These are phyloP conservation scores for Blastobasis lacticolella DNA, from an alignment of 2,888 invertebrate species.

Conservation along the genomic window DNA sequence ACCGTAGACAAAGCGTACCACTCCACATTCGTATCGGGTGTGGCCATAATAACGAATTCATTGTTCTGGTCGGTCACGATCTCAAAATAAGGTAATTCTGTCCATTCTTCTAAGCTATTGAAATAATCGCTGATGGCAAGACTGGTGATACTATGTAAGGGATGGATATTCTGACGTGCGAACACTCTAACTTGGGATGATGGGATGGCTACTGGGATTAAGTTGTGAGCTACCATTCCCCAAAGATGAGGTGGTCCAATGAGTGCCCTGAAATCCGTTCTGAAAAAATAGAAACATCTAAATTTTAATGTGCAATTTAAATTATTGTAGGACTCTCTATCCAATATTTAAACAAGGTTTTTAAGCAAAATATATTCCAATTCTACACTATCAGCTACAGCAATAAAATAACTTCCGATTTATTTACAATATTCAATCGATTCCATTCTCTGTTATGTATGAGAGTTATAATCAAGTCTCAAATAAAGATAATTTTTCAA, in stretches of 20 bases:
- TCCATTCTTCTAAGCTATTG: conserved; percentile 44
- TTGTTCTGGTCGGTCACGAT: conserved; percentile 43
- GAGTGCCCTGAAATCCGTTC: conserved; percentile 36
- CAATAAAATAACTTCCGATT: no score
- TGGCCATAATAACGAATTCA: conserved; percentile 40
- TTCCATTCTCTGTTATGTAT: no score
- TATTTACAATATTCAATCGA: no score
- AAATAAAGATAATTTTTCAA: no score
- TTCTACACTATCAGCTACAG: no score
- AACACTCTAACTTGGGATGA: conserved; percentile 34
- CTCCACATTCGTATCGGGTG: conserved; percentile 47
- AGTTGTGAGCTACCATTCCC: conserved; percentile 56
- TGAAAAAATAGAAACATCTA: conserved; percentile 17
- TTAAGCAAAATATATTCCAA: no score
- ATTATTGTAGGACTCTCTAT: no score
- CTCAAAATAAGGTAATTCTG: conserved; percentile 36
- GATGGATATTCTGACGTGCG: conserved; percentile 30
- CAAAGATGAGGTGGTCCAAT: conserved; percentile 41
- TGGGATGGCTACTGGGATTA: conserved; percentile 37
- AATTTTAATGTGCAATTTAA: no score
- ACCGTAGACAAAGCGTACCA: conserved; percentile 54
- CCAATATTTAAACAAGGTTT: no score
- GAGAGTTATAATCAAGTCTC: no score
- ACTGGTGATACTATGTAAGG: conserved; percentile 37
- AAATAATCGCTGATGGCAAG: conserved; percentile 43